A percentile compares a stretch with the other conserved stretches of the same genome.
Conservation (phyloP, 2,797 vertebrate species). For the Pseudochirops corinnae region DNA sequence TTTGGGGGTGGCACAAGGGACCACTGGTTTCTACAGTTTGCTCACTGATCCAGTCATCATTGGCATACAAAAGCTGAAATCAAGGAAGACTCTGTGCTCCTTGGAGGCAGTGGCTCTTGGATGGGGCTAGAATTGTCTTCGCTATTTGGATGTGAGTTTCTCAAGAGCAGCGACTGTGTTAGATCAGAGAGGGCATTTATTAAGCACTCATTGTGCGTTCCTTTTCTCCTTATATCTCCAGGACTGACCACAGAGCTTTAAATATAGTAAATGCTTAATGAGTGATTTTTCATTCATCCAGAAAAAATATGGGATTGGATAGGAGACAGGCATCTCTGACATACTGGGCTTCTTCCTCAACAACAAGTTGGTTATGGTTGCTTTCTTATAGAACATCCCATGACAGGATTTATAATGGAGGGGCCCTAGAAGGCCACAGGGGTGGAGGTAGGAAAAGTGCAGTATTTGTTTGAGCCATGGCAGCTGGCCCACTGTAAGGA, state of each 20-base stretch:
- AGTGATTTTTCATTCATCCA: neutral
- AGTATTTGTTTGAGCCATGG: neutral
- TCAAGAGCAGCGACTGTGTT: neutral
- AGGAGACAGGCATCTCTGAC: neutral
- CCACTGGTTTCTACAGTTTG: neutral
- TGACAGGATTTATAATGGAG: neutral
- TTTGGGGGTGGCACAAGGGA: neutral
- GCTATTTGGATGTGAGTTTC: neutral
- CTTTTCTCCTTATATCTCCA: neutral
- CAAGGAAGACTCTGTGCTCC: neutral
- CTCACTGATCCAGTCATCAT: neutral
- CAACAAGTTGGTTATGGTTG: neutral
- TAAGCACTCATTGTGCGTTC: too few relatives aligned
- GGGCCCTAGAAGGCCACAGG: neutral
- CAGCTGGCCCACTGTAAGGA: slow-evolving; percentile 6
- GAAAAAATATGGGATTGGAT: neutral
- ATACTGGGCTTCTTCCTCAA: neutral
- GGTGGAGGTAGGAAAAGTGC: neutral
- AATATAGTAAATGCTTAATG: neutral
- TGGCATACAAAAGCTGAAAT: neutral
- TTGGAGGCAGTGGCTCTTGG: neutral
- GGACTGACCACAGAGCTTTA: neutral
- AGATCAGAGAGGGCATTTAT: neutral
- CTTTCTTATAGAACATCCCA: neutral
- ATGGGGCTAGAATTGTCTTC: neutral